Evolutionary conservation across 2,113 vertebrate genomes (phyloP), one percentile per base, ranked within the genome.

Genomic region (Entelurus aequoreus): DNA sequence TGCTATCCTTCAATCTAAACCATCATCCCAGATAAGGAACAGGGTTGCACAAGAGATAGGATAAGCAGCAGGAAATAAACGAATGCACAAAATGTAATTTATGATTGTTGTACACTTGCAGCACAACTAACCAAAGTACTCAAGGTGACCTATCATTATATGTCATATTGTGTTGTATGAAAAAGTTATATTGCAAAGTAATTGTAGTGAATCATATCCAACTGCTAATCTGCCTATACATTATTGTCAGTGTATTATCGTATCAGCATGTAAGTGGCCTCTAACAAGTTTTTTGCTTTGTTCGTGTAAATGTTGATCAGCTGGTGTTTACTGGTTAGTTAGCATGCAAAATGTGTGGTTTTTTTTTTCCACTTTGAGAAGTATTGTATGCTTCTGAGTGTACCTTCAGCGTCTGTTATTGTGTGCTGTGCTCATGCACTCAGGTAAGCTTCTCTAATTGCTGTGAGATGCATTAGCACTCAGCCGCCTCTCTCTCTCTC

Each of bases 361-460:
- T 69, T 58, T 49, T 53, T 53, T 35, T 35, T 53, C 10, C 1
- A 35, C 51, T 50, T 19, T 35, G 16, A 36, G 46, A 4, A 51
- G 58, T 9, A 52, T 40, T 35, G 40, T 66, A 77, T 63, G 63
- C 75, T 75, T 63, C 58, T 47, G 68, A 69, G 76, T 81, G 72
- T 79, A 71, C 65, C 46, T 35, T 64, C 56, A 37, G 50, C 65
- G 60, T 76, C 78, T 84, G 77, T 80, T 36, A n/a, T 65, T 73
- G 72, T 52, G 61, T 77, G 81, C 76, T 82, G 82, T 83, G 78
- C 76, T 80, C 80, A 80, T 54, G 74, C 65, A n/a, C 60, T 6
- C 64, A 90, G 86, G 89, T 87, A 86, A 86, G 72, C 72, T 83
- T 89, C 87, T 78, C 88, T 92, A 90, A 85, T 91, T 78, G 84